These are phyloP conservation scores for Ailurus styani DNA, from an alignment of 2,113 vertebrate genomes.

Conservation along the genomic window DNA sequence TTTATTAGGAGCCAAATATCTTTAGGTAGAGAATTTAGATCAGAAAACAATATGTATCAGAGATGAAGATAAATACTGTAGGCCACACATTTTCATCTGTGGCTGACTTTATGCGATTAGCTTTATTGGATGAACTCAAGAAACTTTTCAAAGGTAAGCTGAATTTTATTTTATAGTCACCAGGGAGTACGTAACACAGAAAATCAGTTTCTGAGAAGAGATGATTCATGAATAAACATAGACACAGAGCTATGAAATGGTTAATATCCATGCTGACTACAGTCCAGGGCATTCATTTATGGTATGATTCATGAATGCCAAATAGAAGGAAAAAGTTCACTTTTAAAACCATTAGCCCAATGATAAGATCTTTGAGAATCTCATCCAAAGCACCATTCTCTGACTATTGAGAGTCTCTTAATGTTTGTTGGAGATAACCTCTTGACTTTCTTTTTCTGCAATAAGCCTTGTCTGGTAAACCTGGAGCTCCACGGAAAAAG, in stretches of 20 bases:
- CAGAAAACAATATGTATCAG: background rate
- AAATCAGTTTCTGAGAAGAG: background rate
- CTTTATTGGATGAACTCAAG: background rate
- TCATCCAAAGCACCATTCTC: constrained; percentile 58
- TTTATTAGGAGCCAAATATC: background rate
- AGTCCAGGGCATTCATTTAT: constrained; percentile 38
- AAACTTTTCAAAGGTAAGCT: background rate
- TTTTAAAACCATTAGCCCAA: constrained; percentile 57
- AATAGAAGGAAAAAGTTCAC: constrained; percentile 62
- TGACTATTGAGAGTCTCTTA: constrained; percentile 55
- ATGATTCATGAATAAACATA: background rate
- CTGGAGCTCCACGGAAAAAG: constrained; percentile 62
- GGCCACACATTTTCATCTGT: background rate
- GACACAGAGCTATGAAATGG: background rate
- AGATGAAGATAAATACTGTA: background rate
- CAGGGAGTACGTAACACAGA: background rate
- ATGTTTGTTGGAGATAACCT: constrained; percentile 68
- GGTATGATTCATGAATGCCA: constrained; percentile 54
- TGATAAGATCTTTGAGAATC: constrained; percentile 64
- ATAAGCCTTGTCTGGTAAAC: constrained; percentile 45
- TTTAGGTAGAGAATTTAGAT: background rate
- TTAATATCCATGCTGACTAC: constrained; percentile 31
- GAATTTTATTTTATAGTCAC: constrained; percentile 16
- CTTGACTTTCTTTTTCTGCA: constrained; percentile 63
- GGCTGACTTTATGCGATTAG: background rate